These are phyloP conservation scores for Diachasmimorpha longicaudata DNA, from an alignment of 1,140 invertebrate genomes.

Conservation along the genomic window DNA sequence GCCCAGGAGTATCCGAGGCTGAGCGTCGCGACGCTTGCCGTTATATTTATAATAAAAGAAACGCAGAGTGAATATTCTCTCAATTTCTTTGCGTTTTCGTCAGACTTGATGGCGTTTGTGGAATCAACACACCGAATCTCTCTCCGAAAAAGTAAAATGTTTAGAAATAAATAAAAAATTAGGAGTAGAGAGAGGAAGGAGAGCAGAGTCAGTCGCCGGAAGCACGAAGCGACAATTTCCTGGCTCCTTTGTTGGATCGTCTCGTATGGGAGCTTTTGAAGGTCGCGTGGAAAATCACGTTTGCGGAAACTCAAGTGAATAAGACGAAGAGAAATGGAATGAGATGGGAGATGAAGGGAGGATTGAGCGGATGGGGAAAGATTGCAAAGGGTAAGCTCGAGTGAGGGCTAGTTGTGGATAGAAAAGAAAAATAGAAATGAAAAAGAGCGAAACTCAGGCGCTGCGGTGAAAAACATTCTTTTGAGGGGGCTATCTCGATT, in stretches of 20 bases:
- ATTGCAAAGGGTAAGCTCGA: neutral
- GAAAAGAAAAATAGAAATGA: neutral
- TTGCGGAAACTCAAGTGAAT: slow-evolving; percentile 22
- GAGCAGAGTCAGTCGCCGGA: slow-evolving; percentile 17
- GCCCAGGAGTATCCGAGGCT: neutral
- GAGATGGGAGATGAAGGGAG: neutral
- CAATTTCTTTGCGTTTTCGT: neutral
- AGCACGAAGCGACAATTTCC: slow-evolving; percentile 35
- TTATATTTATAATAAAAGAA: neutral
- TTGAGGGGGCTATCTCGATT: slow-evolving; percentile 25
- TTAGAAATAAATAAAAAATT: neutral
- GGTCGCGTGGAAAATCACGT: slow-evolving; percentile 25
- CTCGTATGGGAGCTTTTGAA: slow-evolving; percentile 3
- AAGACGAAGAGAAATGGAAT: slow-evolving; percentile 4
- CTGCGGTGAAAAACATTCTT: slow-evolving; percentile 30
- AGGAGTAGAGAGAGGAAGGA: neutral
- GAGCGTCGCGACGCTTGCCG: neutral
- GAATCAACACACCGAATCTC: neutral
- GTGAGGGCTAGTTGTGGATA: neutral
- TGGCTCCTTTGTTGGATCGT: slow-evolving; percentile 28
- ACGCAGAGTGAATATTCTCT: neutral
- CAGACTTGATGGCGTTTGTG: neutral
- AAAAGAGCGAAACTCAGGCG: slow-evolving; percentile 1
- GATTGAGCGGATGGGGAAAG: slow-evolving; percentile 8
- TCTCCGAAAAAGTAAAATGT: neutral